A percentile compares a stretch with the other conserved stretches of the same genome.
Evolutionary conservation across 2,888 invertebrate species (phyloP).

Genomic region (Nomada hirtipes): DNA sequence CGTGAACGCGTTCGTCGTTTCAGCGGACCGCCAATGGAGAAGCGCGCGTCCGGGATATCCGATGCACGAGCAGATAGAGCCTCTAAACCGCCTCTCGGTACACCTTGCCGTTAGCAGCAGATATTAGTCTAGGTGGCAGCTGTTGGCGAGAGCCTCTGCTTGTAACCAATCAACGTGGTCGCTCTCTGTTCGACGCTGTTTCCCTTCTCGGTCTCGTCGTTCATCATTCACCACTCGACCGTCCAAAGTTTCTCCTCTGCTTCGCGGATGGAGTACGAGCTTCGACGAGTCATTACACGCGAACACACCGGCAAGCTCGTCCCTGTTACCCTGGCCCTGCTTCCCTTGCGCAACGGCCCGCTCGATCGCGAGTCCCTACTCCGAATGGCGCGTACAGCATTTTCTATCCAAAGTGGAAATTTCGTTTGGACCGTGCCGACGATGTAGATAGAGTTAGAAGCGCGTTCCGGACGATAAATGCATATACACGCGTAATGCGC

Average conservation of each 20-base stretch:
- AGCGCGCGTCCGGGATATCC: slow-evolving; percentile 55
- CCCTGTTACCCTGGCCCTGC: neutral
- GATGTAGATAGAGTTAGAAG: slow-evolving; percentile 6
- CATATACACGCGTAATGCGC: slow-evolving; percentile 16
- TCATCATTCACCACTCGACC: slow-evolving; percentile 63
- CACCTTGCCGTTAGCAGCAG: slow-evolving; percentile 64
- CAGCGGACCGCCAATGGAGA: slow-evolving; percentile 47
- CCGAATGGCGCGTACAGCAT: neutral
- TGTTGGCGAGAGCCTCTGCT: slow-evolving; percentile 67
- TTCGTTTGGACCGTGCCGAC: neutral
- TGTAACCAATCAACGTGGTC: slow-evolving; percentile 70
- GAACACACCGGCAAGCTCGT: slow-evolving; percentile 40
- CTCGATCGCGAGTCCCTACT: neutral
- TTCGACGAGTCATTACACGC: slow-evolving; percentile 62
- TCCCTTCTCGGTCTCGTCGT: slow-evolving; percentile 60
- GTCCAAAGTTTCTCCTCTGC: slow-evolving; percentile 48
- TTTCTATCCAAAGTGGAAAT: slow-evolving; percentile 7
- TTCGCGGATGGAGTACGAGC: slow-evolving; percentile 46
- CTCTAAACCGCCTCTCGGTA: slow-evolving; percentile 53
- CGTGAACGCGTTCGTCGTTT: neutral
- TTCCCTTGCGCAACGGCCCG: neutral
- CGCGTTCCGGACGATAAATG: slow-evolving; percentile 51
- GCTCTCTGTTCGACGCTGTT: slow-evolving; percentile 46
- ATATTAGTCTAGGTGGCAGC: slow-evolving; percentile 71
- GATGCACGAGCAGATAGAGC: slow-evolving; percentile 70